Conservation (phyloP, 2,113 vertebrate genomes). For the Tachycineta bicolor region DNA sequence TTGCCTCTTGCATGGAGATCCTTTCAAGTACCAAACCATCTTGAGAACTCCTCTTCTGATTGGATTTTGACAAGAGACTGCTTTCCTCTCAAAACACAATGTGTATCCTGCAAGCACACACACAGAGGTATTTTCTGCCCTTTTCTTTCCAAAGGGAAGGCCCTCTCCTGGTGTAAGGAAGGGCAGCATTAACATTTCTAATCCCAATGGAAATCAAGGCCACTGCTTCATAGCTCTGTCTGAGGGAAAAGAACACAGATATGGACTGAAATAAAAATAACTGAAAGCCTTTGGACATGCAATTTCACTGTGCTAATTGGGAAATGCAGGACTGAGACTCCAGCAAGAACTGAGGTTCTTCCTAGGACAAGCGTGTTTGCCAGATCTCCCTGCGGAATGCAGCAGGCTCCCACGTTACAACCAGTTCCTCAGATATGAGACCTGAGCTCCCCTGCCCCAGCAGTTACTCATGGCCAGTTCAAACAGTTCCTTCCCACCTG, state of each 20-base stretch:
- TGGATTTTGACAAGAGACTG: neutral
- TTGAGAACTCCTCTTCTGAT: neutral
- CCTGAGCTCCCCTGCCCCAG: neutral
- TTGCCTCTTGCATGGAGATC: neutral
- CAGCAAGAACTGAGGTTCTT: neutral
- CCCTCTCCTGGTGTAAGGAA: neutral
- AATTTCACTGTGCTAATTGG: neutral
- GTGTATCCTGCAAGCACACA: fast-evolving
- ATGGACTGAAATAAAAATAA: neutral
- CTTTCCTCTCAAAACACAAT: neutral
- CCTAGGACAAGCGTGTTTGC: neutral
- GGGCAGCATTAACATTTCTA: neutral
- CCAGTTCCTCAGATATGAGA: neutral
- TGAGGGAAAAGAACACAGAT: neutral
- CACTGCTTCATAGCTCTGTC: neutral
- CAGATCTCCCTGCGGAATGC: fast-evolving
- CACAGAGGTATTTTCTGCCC: fast-evolving
- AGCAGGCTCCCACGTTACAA: neutral
- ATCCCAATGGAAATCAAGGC: neutral
- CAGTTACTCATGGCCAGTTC: neutral
- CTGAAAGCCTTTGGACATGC: neutral
- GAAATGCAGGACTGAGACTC: neutral
- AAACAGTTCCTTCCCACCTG: neutral
- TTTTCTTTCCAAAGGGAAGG: neutral
- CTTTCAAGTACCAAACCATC: neutral